Percentiles rank a stretch among this genome's conserved stretches.
These are phyloP conservation scores for Lordiphosa collinella DNA, from an alignment of 1,140 invertebrate genomes.

Conservation along the genomic window DNA sequence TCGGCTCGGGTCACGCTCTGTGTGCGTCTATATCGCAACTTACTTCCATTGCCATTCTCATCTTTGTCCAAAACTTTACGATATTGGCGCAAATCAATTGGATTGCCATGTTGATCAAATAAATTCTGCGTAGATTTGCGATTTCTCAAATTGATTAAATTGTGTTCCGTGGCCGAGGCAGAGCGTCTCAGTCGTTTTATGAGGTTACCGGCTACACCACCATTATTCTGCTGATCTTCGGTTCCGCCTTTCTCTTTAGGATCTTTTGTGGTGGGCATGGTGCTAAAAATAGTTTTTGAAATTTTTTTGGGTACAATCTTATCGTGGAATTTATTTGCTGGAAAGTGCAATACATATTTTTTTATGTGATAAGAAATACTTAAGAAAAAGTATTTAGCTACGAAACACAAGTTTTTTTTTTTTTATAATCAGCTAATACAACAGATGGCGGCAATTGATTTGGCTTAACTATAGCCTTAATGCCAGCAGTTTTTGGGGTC, in stretches of 20 bases:
- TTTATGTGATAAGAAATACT: slow-evolving; percentile 22
- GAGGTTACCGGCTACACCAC: slow-evolving; percentile 42
- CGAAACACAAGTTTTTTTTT: neutral
- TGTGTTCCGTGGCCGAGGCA: slow-evolving; percentile 70
- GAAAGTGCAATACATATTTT: slow-evolving; percentile 16
- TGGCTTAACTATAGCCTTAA: too few species aligned
- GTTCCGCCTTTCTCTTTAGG: slow-evolving; percentile 42
- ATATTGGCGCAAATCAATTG: slow-evolving; percentile 70
- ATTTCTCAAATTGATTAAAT: slow-evolving; percentile 60
- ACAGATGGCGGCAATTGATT: too few species aligned
- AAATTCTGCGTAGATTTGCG: slow-evolving; percentile 68
- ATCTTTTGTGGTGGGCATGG: slow-evolving; percentile 61
- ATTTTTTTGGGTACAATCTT: slow-evolving; percentile 18
- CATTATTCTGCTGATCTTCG: slow-evolving; percentile 42
- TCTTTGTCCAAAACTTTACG: slow-evolving; percentile 72
- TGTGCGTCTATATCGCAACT: slow-evolving; percentile 85
- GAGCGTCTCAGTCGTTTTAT: slow-evolving; percentile 66
- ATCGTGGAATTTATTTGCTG: slow-evolving; percentile 10
- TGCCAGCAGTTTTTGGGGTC: slow-evolving; percentile 13
- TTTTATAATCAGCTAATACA: slow-evolving; percentile 2
- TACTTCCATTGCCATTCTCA: slow-evolving; percentile 70
- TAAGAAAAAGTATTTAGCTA: neutral
- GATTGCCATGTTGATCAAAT: slow-evolving; percentile 70
- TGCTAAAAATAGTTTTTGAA: slow-evolving; percentile 13
- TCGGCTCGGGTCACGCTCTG: slow-evolving; percentile 93